These are phyloP conservation scores for Torymus aiolomorphi DNA, from an alignment of 2,888 invertebrate genomes.

Conservation along the genomic window DNA sequence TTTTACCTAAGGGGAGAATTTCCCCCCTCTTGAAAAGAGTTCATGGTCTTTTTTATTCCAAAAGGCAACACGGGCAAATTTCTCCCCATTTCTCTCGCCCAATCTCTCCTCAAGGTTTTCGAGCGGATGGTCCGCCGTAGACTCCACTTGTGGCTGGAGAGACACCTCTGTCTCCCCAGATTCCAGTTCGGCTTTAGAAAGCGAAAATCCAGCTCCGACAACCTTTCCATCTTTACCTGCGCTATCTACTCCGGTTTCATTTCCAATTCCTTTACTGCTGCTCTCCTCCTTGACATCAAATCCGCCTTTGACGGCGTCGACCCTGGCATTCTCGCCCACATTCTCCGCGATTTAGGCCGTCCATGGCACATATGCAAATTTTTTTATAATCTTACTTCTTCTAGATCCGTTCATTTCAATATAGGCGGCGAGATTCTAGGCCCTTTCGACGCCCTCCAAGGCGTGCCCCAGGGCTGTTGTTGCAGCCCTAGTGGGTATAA, in stretches of 20 bases:
- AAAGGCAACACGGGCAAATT: constrained; percentile 6
- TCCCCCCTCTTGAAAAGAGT: neutral
- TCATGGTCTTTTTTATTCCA: constrained; percentile 19
- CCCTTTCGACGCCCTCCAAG: neutral
- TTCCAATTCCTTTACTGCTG: neutral
- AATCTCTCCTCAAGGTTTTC: neutral
- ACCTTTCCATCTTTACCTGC: neutral
- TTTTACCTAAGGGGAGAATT: neutral
- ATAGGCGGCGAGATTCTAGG: neutral
- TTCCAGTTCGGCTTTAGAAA: neutral
- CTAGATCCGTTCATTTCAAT: neutral
- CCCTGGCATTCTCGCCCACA: no score
- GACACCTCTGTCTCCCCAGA: neutral
- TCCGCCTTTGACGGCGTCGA: no score
- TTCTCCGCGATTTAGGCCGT: no score
- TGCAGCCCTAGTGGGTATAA: no score
- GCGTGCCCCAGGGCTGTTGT: no score
- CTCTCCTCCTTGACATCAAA: no score
- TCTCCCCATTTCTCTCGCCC: neutral
- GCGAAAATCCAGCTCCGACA: neutral
- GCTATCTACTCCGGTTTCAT: neutral
- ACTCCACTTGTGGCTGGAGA: neutral
- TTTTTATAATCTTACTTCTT: neutral
- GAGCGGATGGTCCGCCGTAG: neutral
- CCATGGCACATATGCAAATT: constrained; percentile 9